A percentile compares a stretch with the other conserved stretches of the same genome.
These are phyloP conservation scores for Drosophila engyochracea DNA, from an alignment of 2,888 invertebrate species.

Conservation along the genomic window DNA sequence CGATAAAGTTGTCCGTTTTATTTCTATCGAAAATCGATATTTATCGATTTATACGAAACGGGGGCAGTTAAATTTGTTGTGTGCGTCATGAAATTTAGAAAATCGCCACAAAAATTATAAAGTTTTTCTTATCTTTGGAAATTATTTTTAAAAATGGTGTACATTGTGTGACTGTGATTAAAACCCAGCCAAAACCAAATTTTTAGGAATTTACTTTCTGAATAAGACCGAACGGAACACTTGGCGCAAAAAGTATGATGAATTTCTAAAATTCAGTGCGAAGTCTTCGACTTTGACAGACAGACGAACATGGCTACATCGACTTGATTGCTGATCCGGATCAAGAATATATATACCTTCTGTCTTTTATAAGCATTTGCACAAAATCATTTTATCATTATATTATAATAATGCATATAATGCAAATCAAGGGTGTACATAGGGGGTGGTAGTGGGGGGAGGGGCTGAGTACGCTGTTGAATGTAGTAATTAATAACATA, in stretches of 20 bases:
- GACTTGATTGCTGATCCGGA: neutral
- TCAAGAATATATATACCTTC: neutral
- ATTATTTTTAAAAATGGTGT: no score
- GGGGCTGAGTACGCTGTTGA: neutral
- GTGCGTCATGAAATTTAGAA: neutral
- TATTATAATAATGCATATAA: neutral
- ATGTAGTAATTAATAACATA: neutral
- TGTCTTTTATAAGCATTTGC: neutral
- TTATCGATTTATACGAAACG: neutral
- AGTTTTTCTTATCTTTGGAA: no score
- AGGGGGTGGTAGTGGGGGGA: neutral
- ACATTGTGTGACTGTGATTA: no score
- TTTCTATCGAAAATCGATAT: neutral
- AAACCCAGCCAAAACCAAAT: neutral
- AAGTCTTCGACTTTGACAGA: neutral
- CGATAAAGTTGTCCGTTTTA: neutral
- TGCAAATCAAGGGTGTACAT: neutral
- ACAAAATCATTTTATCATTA: neutral
- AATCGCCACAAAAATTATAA: no score
- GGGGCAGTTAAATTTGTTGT: neutral
- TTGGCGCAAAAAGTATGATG: no score
- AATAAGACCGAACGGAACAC: neutral
- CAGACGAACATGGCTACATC: neutral
- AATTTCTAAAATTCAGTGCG: no score
- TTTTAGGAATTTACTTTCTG: neutral